phyloP scores from a whole-genome alignment of 2,797 vertebrate genomes.

The Myotis findleyi region DNA sequence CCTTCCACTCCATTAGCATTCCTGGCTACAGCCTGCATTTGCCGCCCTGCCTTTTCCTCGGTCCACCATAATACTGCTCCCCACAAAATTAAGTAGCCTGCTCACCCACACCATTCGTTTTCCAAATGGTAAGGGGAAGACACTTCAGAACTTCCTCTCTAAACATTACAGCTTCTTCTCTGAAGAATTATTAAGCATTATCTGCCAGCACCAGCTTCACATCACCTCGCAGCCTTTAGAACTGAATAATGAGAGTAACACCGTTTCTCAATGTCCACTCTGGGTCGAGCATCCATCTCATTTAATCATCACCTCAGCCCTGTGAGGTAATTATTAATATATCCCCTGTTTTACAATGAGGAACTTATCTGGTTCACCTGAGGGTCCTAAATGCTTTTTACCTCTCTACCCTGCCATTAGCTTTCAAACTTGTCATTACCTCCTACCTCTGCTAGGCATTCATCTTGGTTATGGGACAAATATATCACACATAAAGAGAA shows the following conservation, averaged over 20 bases:
- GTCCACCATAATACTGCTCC: neutral
- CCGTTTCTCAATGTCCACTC: neutral
- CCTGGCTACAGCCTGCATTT: no score
- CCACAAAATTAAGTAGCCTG: neutral
- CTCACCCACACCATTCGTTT: neutral
- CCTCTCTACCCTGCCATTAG: neutral
- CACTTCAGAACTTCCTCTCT: neutral
- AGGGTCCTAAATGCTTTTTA: neutral
- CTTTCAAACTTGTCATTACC: neutral
- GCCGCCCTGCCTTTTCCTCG: neutral
- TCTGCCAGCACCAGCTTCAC: neutral
- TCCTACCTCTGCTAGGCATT: neutral
- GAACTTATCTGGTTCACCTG: neutral
- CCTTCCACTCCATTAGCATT: fast-evolving
- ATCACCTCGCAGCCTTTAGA: neutral
- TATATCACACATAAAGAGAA: neutral
- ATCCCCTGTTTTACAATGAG: neutral
- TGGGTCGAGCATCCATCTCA: neutral
- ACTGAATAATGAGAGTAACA: neutral
- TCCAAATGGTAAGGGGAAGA: neutral
- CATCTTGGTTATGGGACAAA: neutral
- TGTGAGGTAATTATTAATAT: neutral
- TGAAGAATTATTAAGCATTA: neutral
- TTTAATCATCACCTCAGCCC: neutral
- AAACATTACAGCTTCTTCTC: slow-evolving; percentile 16